Base-by-base conservation (phyloP, 2,888 invertebrate species). In the Xylocampa areola region DNA sequence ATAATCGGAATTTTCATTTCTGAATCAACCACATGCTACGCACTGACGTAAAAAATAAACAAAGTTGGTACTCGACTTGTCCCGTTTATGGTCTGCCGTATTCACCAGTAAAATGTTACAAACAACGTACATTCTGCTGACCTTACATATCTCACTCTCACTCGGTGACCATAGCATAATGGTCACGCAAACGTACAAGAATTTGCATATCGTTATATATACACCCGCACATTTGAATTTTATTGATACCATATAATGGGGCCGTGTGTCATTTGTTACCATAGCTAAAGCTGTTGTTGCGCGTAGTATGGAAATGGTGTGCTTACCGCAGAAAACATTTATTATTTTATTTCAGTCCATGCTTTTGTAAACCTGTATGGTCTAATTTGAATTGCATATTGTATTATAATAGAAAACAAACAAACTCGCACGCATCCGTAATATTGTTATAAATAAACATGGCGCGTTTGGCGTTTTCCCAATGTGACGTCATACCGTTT, bases 51-150 rank as follows among this genome's bases (percentile, higher is more conserved):
- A 48, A 33, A 39, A 29, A 35, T 7, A n/a, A 32, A 44, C 14
- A 21, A 32, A 33, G n/a, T 23, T 1, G 36, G 29, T n/a, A 67
- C 50, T 61, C 48, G 60, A 40, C 67, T 40, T 55, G 58, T 62
- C 61, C 55, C 66, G 69, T 76, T 79, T 73, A 73, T 72, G 68
- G 67, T 60, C n/a, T n/a, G n/a, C 65, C 67, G 70, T 71, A 72
- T 68, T 74, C 63, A 71, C 68, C 71, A 72, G 71, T 79, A 78
- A 77, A 79, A 54, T 62, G 68, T 62, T 64, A 66, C 61, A 77
- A 76, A 79, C 73, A 77, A 10, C 11, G 19, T n/a, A n/a, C 21
- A 21, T 44, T 43, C 52, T 30, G 37, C 52, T 30, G 30, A 44
- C 52, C 36, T 44, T 30, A 23, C n/a, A n/a, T n/a, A n/a, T n/a